Percentiles rank a stretch among this genome's conserved stretches.
Evolutionary conservation across 2,113 vertebrate species (phyloP).

Genomic region (Ivindomyrus marchei): DNA sequence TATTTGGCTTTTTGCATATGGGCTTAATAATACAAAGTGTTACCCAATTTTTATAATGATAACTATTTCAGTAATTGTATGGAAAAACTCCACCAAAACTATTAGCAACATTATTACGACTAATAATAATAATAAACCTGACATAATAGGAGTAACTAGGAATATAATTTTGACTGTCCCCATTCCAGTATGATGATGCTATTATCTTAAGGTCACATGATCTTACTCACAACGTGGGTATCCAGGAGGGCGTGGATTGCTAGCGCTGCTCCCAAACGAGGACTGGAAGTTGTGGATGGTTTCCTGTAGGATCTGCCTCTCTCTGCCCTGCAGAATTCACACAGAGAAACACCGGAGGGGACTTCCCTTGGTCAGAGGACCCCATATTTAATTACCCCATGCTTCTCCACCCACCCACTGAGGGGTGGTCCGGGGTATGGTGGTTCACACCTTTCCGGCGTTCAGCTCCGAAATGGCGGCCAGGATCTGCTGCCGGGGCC

Average conservation of each 20-base stretch:
- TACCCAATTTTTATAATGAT: not conserved
- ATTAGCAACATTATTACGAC: not conserved
- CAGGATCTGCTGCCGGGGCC: conserved; percentile 89
- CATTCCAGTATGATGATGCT: not conserved
- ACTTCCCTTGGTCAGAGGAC: not conserved
- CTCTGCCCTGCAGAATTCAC: conserved; percentile 69
- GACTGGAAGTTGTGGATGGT: conserved; percentile 98
- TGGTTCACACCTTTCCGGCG: conserved; percentile 79
- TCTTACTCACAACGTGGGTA: conserved; percentile 71
- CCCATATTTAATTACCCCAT: not conserved
- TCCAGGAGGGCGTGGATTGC: conserved; percentile 76
- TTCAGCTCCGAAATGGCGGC: conserved; percentile 95
- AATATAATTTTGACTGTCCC: not conserved
- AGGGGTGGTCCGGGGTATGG: not conserved
- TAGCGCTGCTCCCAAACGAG: conserved; percentile 95
- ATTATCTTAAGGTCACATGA: not conserved
- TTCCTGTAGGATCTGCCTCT: conserved; percentile 94
- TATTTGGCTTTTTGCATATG: no score
- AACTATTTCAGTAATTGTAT: not conserved
- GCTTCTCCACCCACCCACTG: not conserved
- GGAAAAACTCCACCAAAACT: not conserved
- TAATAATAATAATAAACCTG: not conserved
- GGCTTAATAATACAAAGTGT: no score
- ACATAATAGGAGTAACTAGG: not conserved
- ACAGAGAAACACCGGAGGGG: not conserved